phyloP scores from a whole-genome alignment of 2,797 vertebrate species.

The Smutsia temminckii region DNA sequence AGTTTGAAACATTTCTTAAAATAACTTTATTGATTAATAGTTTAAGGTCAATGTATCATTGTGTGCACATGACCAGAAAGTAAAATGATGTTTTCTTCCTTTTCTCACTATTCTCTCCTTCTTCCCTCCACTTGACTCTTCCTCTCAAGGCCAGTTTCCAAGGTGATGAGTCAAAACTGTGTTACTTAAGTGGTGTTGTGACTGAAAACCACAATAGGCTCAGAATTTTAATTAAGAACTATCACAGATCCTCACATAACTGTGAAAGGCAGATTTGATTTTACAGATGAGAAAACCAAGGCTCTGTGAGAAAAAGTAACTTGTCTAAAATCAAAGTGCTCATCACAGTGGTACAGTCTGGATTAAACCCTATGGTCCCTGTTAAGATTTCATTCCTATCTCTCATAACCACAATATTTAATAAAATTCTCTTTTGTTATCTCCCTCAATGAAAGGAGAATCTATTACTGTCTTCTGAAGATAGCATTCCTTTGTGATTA shows the following conservation, averaged over 20 bases:
- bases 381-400: background rate
- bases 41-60: background rate
- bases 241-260: background rate
- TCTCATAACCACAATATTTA: background rate
- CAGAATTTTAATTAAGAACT: background rate
- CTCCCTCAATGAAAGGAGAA: background rate
- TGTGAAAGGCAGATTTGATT: background rate
- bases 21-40: background rate
- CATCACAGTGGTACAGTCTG: constrained; percentile 3
- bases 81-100: background rate
- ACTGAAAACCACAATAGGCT: background rate
- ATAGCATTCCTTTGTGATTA: background rate
- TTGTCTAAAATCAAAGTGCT: background rate
- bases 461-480: background rate
- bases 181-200: background rate
- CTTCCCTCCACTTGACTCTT: background rate
- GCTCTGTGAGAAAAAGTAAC: background rate
- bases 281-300: background rate
- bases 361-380: background rate
- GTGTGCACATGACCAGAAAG: background rate
- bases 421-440: background rate
- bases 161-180: background rate
- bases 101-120: background rate
- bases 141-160: background rate
- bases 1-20: background rate